Percentiles rank a stretch among this genome's conserved stretches.
Conservation (phyloP, 2,113 vertebrate species). For the Anser brachyrhynchus region DNA sequence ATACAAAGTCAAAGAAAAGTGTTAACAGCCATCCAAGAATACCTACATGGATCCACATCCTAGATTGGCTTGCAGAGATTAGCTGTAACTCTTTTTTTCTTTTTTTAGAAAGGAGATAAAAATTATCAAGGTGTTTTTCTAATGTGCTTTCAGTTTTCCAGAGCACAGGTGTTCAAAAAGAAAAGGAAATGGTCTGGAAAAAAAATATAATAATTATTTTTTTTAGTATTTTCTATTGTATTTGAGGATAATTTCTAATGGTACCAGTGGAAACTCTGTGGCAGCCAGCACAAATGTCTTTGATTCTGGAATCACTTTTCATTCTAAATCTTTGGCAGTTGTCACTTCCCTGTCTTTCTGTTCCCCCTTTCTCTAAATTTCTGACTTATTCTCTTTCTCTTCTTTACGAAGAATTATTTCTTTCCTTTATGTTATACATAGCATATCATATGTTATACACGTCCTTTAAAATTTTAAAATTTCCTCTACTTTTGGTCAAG, state of each 20-base stretch:
- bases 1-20: background rate
- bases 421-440: background rate
- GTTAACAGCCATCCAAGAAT: background rate
- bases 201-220: background rate
- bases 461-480: background rate
- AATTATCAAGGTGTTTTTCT: background rate
- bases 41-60: background rate
- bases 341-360: background rate
- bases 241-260: background rate
- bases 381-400: background rate
- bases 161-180: background rate
- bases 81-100: background rate
- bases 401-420: background rate
- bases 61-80: background rate
- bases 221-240: background rate
- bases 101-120: background rate
- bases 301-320: background rate
- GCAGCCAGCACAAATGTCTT: background rate
- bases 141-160: background rate
- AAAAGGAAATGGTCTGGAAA: background rate
- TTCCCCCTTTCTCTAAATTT: background rate
- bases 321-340: background rate
- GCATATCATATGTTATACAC: fast-evolving
- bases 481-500: background rate
- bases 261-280: background rate